Conservation (phyloP, 2,113 vertebrate species). For the Dolichotis patagonum region DNA sequence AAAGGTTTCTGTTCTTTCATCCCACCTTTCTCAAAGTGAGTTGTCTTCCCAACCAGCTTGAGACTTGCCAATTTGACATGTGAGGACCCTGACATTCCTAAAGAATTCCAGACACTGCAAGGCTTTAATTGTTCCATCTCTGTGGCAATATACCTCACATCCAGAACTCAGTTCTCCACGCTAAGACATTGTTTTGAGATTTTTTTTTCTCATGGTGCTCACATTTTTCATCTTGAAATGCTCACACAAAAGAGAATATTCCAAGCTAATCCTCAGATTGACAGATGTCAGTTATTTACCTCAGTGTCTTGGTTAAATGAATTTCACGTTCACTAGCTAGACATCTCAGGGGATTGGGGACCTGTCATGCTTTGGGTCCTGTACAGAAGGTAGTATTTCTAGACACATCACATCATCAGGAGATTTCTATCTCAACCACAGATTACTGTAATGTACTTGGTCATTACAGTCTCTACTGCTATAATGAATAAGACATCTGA, state of each 20-base stretch:
- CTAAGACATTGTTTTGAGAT: neutral
- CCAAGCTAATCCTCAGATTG: neutral
- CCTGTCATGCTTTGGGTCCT: slow-evolving; percentile 46
- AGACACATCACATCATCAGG: slow-evolving; percentile 47
- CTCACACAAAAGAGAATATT: neutral
- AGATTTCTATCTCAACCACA: slow-evolving; percentile 70
- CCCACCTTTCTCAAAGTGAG: neutral
- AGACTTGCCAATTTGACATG: neutral
- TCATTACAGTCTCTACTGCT: slow-evolving; percentile 46
- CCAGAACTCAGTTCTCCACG: neutral
- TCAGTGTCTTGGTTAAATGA: neutral
- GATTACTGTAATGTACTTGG: slow-evolving; percentile 69
- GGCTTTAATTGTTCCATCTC: neutral
- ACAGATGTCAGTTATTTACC: neutral
- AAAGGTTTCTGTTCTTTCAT: neutral
- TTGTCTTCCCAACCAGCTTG: neutral
- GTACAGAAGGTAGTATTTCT: slow-evolving; percentile 54
- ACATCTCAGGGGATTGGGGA: neutral
- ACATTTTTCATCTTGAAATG: slow-evolving; percentile 5
- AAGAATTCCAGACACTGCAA: neutral
- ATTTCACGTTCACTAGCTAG: neutral
- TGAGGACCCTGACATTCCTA: neutral
- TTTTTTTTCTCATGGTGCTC: neutral
- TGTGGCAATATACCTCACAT: neutral
- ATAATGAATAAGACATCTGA: slow-evolving; percentile 65